Conservation (phyloP, 1,140 invertebrate genomes). For the Acyrthosiphon pisum region DNA sequence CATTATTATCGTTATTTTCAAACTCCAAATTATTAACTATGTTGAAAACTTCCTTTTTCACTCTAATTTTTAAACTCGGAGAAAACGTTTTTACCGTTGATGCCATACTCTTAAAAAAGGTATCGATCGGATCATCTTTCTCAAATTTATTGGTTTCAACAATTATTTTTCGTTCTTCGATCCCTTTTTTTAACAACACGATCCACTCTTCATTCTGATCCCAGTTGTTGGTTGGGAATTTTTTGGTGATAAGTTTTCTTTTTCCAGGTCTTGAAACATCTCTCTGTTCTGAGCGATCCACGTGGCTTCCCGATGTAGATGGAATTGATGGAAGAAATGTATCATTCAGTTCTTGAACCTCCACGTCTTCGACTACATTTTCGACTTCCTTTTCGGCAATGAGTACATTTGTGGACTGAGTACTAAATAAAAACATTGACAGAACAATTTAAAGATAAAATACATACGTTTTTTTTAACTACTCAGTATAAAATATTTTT, state of each 20-base stretch:
- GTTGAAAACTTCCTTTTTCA: not conserved
- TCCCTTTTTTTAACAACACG: not conserved
- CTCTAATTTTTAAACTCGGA: not conserved
- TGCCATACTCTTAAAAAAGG: conserved; percentile 3
- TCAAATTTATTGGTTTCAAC: not conserved
- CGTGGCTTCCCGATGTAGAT: not conserved
- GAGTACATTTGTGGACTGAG: not conserved
- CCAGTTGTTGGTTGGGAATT: not conserved
- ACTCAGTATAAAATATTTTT: not conserved
- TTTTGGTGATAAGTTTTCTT: not conserved
- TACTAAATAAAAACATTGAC: not conserved
- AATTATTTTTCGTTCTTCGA: not conserved
- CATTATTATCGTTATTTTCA: not conserved
- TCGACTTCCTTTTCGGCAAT: not conserved
- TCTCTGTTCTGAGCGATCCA: not conserved
- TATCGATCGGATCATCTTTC: not conserved
- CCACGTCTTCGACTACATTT: not conserved
- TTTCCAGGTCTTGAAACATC: not conserved
- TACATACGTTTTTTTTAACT: not conserved
- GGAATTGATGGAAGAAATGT: not conserved
- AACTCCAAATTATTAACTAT: no score
- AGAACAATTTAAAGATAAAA: not conserved
- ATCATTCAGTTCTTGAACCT: not conserved
- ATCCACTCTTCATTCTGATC: not conserved
- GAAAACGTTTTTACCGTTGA: not conserved